Evolutionary conservation across 2,113 vertebrate genomes (phyloP).

Genomic region (Vulpes ferrilata): DNA sequence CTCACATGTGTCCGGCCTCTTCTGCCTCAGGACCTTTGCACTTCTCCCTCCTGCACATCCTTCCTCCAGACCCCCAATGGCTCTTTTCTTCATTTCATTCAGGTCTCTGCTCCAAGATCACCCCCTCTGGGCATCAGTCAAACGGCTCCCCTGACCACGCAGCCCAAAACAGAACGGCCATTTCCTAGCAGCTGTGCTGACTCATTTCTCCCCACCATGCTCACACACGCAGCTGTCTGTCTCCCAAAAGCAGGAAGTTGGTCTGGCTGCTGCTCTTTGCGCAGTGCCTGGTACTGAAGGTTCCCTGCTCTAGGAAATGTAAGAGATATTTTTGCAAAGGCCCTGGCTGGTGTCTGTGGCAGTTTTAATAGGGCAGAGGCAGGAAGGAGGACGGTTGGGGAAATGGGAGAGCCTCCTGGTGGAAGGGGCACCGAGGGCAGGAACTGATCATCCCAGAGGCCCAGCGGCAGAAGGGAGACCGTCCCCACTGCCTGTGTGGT

Average conservation of each 20-base stretch:
- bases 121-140: not conserved
- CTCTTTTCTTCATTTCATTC: not conserved
- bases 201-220: not conserved
- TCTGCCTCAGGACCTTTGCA: not conserved
- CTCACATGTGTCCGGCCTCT: not conserved
- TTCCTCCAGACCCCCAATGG: too few relatives aligned
- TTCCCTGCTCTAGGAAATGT: not conserved
- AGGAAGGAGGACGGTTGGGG: not conserved
- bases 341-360: not conserved
- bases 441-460: not conserved
- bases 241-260: not conserved
- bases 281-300: not conserved
- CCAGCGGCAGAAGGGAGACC: not conserved
- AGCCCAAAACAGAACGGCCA: too few relatives aligned
- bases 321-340: not conserved
- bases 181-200: too few relatives aligned
- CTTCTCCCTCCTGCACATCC: not conserved
- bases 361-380: not conserved
- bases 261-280: not conserved
- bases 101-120: not conserved
- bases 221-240: not conserved
- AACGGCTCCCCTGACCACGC: not conserved
- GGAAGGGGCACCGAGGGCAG: not conserved
- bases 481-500: accelerated
- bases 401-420: accelerated